Percentiles rank a stretch among this genome's conserved stretches.
Conservation (phyloP, 2,888 invertebrate genomes). For the Ochropleura plecta region DNA sequence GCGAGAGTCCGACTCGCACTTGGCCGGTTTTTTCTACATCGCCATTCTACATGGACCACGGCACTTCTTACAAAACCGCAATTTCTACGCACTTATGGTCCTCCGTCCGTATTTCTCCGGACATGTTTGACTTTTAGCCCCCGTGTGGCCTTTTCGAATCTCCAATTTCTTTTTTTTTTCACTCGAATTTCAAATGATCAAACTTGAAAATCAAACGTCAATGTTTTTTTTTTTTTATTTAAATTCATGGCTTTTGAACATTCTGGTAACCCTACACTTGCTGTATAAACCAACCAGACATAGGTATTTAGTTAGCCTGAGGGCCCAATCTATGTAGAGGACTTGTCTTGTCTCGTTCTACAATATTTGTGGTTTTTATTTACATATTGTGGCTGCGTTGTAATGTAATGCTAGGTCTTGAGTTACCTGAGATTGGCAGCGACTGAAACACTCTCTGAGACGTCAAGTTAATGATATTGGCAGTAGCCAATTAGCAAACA, state of each 20-base stretch:
- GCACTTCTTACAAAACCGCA: conserved; percentile 23
- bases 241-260: background rate
- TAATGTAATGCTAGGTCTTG: conserved; percentile 24
- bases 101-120: background rate
- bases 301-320: conserved; percentile 36
- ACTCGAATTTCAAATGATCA: background rate
- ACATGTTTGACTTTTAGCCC: background rate
- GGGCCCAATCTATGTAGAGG: conserved; percentile 56
- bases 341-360: conserved; percentile 38
- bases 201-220: too few species aligned
- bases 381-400: conserved; percentile 45
- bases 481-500: background rate
- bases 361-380: conserved; percentile 55
- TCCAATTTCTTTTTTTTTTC: background rate
- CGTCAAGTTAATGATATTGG: background rate
- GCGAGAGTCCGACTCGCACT: too few species aligned
- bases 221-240: background rate
- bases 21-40: conserved; percentile 6
- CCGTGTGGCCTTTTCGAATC: background rate
- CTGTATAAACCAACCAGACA: background rate
- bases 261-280: conserved; percentile 6
- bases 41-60: background rate
- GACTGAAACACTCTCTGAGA: background rate
- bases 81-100: conserved; percentile 9
- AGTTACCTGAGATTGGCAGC: conserved; percentile 13